phyloP scores from a whole-genome alignment of 2,888 invertebrate species.

The Noctua comes region DNA sequence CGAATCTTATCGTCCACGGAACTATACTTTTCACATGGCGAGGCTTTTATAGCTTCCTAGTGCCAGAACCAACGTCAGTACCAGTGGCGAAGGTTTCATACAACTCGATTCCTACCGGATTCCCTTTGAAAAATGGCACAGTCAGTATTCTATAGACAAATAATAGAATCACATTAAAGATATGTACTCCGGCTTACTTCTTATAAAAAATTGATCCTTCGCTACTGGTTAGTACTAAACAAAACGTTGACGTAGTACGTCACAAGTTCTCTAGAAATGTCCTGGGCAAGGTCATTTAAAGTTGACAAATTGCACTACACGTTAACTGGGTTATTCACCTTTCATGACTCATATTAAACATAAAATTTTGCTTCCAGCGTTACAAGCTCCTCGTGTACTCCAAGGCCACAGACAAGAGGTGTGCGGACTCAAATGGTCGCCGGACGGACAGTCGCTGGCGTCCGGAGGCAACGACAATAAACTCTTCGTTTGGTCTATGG shows the following conservation, averaged over 20 bases:
- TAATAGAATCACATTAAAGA: no score
- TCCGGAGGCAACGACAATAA: slow-evolving; percentile 99
- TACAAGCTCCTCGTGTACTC: slow-evolving; percentile 94
- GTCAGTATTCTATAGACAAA: no score
- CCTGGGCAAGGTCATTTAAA: slow-evolving; percentile 23
- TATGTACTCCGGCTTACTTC: no score
- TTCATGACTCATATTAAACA: slow-evolving; percentile 38
- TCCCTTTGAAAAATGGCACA: no score
- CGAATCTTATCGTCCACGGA: neutral
- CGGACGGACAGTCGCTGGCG: slow-evolving; percentile 98
- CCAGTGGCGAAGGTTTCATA: no score
- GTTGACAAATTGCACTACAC: slow-evolving; percentile 29
- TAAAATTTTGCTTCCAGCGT: slow-evolving; percentile 79
- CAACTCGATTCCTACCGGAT: no score
- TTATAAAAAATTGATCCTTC: no score
- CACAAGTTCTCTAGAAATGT: neutral
- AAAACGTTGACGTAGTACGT: neutral
- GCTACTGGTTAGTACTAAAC: neutral
- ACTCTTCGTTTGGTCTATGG: slow-evolving; percentile 96
- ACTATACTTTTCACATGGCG: neutral
- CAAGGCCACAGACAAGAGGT: slow-evolving; percentile 98
- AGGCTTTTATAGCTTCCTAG: neutral
- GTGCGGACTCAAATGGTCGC: slow-evolving; percentile 99
- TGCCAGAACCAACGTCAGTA: neutral
- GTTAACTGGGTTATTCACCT: slow-evolving; percentile 31